Base-by-base conservation (phyloP, 2,797 vertebrate genomes). In the Gobio occitaniae region DNA sequence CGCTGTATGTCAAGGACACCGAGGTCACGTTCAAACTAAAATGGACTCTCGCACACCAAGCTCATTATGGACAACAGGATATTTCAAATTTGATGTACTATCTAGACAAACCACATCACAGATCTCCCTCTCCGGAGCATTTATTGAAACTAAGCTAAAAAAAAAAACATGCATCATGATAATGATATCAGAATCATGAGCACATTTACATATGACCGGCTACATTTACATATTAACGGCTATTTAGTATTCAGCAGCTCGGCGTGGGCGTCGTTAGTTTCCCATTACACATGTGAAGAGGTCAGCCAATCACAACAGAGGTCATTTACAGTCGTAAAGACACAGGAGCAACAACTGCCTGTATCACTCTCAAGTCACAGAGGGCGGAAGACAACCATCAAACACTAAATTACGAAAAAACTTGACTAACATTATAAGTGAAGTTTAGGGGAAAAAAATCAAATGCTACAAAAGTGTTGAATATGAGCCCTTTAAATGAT, bases 1-100 rank as follows among this genome's bases (percentile, higher is more conserved):
- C 36, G 47, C 71, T 75, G 81, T 66, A 76, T 83, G 81, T 65
- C 80, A 82, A 82, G 80, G 70, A 82, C 54, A 72, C 38, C 0
- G 19, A 25, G 68, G 50, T 54, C 50, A 56, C 8, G 21, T 52
- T 44, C 25, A 56, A 44, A 38, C 38, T 72, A 21, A 56, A 72
- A 48, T 19, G 17, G 25, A 61, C 11, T 29, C 54, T 82, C 54
- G 36, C 16, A 47, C 38, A 47, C 38, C 17, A 48, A 47, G 56
- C 54, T 82, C 56, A 21, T 48, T 32, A 70, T 29, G 13, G 52
- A 44, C 12, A 44, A 48, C 11, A 12, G 3, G 9, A 47, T 19
- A 56, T 69, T 80, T 32, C 0, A 1, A 19, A 65, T 25, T 19
- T 65, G 17, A 63, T 79, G 4, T 25, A 77, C 13, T 41, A 47